These are phyloP conservation scores for Rhinopomastus cyanomelas DNA, from an alignment of 2,113 vertebrate species.

Conservation along the genomic window DNA sequence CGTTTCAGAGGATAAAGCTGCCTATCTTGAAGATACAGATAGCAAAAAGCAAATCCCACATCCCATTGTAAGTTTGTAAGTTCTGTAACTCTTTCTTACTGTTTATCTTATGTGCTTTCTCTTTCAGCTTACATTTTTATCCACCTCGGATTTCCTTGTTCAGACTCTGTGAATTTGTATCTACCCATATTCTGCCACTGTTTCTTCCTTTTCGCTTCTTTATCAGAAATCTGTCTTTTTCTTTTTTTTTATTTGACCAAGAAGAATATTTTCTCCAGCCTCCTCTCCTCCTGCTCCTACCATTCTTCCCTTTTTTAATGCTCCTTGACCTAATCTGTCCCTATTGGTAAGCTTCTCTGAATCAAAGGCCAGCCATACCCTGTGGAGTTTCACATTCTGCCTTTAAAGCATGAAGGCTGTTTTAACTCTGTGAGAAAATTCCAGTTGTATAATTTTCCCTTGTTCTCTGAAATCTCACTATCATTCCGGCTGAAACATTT, in stretches of 20 bases:
- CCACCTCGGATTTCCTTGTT: background rate
- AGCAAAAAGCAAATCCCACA: background rate
- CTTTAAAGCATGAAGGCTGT: background rate
- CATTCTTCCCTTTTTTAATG: conserved; percentile 14
- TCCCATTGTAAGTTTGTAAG: background rate
- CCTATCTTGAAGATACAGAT: background rate
- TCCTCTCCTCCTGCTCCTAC: background rate
- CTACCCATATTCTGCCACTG: background rate
- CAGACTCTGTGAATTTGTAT: background rate
- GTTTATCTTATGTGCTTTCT: accelerated
- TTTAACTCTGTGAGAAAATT: conserved; percentile 32
- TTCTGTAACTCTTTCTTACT: background rate
- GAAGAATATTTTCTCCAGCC: background rate
- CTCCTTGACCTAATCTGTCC: conserved; percentile 52
- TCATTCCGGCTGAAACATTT: conserved; percentile 8
- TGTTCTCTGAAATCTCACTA: background rate
- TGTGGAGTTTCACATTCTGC: conserved; percentile 30
- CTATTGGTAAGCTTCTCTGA: background rate
- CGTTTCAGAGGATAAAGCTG: background rate
- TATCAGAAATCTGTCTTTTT: background rate
- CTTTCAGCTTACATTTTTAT: too few species aligned
- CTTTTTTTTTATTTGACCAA: background rate
- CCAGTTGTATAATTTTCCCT: background rate
- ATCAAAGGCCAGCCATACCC: conserved; percentile 42
- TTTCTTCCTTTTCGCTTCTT: background rate